Evolutionary conservation across 2,113 vertebrate genomes (phyloP).

Genomic region (Emberiza fucata): DNA sequence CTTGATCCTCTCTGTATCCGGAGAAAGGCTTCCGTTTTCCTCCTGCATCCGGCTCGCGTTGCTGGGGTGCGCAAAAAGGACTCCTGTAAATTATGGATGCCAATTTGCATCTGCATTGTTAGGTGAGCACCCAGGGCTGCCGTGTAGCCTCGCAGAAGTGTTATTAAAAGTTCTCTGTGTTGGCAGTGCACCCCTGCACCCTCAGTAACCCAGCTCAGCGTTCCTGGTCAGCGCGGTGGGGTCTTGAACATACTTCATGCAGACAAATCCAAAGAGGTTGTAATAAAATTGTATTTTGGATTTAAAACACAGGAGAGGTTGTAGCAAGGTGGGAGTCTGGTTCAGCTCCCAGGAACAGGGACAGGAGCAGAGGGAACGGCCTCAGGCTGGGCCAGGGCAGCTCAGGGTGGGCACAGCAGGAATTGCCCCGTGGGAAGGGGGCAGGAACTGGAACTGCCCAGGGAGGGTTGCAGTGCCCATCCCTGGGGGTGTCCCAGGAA

Average conservation of each 20-base stretch:
- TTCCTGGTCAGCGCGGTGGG: background rate
- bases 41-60: constrained; percentile 64
- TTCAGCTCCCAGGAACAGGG: background rate
- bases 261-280: background rate
- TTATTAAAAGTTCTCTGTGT: background rate
- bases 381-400: background rate
- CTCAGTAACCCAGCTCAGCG: background rate
- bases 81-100: constrained; percentile 73
- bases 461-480: background rate
- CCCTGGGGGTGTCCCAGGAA: background rate
- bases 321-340: fast-evolving
- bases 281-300: background rate
- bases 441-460: fast-evolving
- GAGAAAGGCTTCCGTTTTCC: constrained; percentile 67
- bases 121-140: background rate
- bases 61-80: constrained; percentile 58
- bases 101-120: constrained; percentile 54
- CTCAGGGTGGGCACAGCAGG: fast-evolving
- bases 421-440: background rate
- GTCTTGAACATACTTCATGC: background rate
- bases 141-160: background rate
- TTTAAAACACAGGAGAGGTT: background rate
- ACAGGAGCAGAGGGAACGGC: background rate
- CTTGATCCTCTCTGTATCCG: constrained; percentile 75
- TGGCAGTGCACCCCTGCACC: background rate